A percentile compares a stretch with the other conserved stretches of the same genome.
Conservation (phyloP, 1,140 invertebrate genomes). For the Copidosoma floridanum region DNA sequence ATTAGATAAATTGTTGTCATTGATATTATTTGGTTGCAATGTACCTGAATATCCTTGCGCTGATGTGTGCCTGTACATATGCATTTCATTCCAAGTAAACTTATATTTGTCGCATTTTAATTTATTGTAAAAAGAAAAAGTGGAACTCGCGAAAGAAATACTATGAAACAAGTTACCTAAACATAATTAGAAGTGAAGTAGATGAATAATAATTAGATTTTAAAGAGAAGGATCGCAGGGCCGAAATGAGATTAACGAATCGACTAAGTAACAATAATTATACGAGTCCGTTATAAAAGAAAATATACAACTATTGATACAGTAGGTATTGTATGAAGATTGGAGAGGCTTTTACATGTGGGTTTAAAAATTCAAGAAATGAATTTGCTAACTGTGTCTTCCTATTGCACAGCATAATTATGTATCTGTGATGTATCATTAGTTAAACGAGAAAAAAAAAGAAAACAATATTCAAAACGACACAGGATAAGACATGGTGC, state of each 20-base stretch:
- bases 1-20: too few relatives aligned
- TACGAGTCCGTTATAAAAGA: neutral
- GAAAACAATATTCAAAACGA: constrained; percentile 18
- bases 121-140: too few relatives aligned
- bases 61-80: too few relatives aligned
- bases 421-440: constrained; percentile 46
- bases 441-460: neutral
- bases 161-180: too few relatives aligned
- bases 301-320: constrained; percentile 11
- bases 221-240: too few relatives aligned
- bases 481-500: too few relatives aligned
- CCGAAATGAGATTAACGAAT: too few relatives aligned
- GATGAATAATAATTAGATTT: neutral
- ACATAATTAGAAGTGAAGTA: neutral
- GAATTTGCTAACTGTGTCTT: constrained; percentile 45
- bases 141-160: too few relatives aligned
- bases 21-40: too few relatives aligned
- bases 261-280: constrained; percentile 1
- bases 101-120: too few relatives aligned
- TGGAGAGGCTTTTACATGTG: neutral
- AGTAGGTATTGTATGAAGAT: neutral
- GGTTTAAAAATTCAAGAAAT: constrained; percentile 3
- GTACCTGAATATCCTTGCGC: constrained; percentile 25
- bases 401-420: constrained; percentile 40
- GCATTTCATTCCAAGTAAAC: too few relatives aligned